These are phyloP conservation scores for Echiichthys vipera DNA, from an alignment of 2,797 vertebrate species.

Conservation along the genomic window DNA sequence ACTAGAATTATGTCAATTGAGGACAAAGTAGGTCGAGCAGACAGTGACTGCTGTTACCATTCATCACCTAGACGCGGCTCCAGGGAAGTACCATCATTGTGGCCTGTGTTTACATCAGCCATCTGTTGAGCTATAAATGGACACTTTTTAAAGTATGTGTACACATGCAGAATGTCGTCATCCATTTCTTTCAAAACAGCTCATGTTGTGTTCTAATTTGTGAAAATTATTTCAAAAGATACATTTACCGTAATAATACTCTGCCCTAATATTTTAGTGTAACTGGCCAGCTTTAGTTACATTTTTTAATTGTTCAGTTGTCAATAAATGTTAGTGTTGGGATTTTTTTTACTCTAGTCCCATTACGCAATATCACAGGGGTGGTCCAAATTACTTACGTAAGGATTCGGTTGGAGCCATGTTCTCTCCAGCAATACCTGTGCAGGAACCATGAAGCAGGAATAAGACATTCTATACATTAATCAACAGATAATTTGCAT, in stretches of 20 bases:
- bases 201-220: neutral
- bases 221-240: neutral
- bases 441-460: neutral
- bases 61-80: constrained; percentile 64
- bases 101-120: constrained; percentile 56
- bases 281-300: neutral
- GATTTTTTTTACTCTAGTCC: neutral
- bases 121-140: constrained; percentile 66
- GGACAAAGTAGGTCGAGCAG: constrained; percentile 72
- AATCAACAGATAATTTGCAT: neutral
- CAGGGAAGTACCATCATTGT: constrained; percentile 55
- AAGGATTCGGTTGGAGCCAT: neutral
- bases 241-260: neutral
- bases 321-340: neutral
- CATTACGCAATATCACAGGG: neutral
- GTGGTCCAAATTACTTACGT: neutral
- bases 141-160: constrained; percentile 18
- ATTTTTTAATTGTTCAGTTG: neutral
- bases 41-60: constrained; percentile 66
- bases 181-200: neutral
- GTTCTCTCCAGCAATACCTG: neutral
- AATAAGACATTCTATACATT: neutral
- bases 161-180: constrained; percentile 20
- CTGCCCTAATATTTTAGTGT: neutral
- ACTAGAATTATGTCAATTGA: constrained; percentile 73